A percentile compares a stretch with the other conserved stretches of the same genome.
Evolutionary conservation across 2,888 invertebrate genomes (phyloP).

Genomic region (Eupithecia pulchellata): DNA sequence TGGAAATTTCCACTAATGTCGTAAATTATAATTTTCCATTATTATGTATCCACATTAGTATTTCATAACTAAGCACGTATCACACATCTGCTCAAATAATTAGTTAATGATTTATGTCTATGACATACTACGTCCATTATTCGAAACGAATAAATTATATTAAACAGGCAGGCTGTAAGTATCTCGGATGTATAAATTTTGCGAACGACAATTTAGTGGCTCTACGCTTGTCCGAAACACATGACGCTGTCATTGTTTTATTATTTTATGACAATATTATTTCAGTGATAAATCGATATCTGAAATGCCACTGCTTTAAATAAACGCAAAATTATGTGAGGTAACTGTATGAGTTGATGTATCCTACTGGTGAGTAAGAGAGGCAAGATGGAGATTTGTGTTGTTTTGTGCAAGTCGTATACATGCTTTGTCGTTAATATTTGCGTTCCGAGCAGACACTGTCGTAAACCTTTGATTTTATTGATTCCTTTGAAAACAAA

Average conservation of each 20-base stretch:
- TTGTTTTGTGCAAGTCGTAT: constrained; percentile 12
- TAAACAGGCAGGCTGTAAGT: constrained; percentile 45
- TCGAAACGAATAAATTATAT: constrained; percentile 47
- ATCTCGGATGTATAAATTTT: constrained; percentile 51
- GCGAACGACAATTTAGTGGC: constrained; percentile 47
- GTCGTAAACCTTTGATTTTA: constrained; percentile 21
- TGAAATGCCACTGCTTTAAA: constrained; percentile 33
- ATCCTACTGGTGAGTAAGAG: constrained; percentile 18
- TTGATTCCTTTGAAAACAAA: constrained; percentile 24
- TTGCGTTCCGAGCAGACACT: constrained; percentile 10
- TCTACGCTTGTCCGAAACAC: constrained; percentile 45
- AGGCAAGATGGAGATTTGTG: constrained; percentile 24
- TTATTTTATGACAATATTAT: constrained; percentile 48
- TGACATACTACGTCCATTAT: constrained; percentile 41
- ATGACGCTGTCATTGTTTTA: constrained; percentile 47
- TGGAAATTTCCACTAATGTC: constrained; percentile 7
- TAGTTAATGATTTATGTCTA: constrained; percentile 45
- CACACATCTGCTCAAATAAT: constrained; percentile 43
- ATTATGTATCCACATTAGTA: constrained; percentile 1
- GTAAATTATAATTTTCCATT: constrained; percentile 18
- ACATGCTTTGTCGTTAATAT: constrained; percentile 22
- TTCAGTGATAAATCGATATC: constrained; percentile 43
- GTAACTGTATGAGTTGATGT: constrained; percentile 17
- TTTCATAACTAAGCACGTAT: constrained; percentile 24
- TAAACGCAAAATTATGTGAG: constrained; percentile 20